Evolutionary conservation across 1,140 invertebrate species (phyloP).

Genomic region (Halictus rubicundus): DNA sequence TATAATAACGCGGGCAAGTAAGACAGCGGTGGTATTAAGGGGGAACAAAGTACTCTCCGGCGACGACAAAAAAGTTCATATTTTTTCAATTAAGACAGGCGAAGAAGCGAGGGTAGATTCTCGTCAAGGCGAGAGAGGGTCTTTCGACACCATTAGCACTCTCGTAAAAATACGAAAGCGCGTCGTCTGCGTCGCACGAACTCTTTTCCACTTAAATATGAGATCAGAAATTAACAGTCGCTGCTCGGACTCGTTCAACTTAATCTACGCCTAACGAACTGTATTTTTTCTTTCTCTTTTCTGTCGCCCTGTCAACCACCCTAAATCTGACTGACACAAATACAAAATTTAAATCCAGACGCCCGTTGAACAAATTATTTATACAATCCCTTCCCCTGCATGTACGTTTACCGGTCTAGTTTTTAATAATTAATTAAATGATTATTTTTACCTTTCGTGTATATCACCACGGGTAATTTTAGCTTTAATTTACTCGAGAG

Average conservation of each 20-base stretch:
- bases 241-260: conserved; percentile 6
- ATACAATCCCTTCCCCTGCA: no score
- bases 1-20: conserved; percentile 75
- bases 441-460: neutral
- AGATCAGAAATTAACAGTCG: conserved; percentile 49
- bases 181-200: conserved; percentile 47
- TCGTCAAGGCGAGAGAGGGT: conserved; percentile 61
- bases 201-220: conserved; percentile 65
- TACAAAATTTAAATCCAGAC: neutral
- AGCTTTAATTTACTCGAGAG: no score
- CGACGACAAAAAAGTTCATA: conserved; percentile 79
- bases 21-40: conserved; percentile 64
- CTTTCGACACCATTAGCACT: conserved; percentile 72
- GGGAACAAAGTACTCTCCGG: conserved; percentile 72
- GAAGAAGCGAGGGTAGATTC: conserved; percentile 67
- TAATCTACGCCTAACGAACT: conserved; percentile 2
- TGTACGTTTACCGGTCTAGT: no score
- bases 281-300: neutral
- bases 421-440: neutral
- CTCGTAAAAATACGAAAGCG: conserved; percentile 66
- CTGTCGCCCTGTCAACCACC: no score
- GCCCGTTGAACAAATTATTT: neutral
- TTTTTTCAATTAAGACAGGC: conserved; percentile 79
- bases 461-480: neutral
- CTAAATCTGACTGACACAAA: neutral